Evolutionary conservation across 2,888 invertebrate genomes (phyloP).

Genomic region (Marasmarcha lunaedactyla): DNA sequence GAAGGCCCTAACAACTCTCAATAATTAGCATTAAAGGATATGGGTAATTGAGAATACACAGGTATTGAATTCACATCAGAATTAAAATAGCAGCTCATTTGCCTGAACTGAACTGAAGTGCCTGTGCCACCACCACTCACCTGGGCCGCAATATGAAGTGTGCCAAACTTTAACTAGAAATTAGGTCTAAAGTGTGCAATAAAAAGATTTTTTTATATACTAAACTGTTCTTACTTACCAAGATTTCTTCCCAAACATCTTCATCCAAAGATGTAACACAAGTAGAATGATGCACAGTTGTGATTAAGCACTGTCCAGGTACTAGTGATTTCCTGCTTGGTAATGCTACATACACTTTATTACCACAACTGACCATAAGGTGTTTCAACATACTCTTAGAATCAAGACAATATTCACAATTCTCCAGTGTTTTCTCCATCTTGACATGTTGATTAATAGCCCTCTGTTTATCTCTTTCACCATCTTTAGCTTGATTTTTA

Average conservation of each 20-base stretch:
- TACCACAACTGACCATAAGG: slow-evolving; percentile 83
- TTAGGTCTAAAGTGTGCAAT: too few relatives aligned
- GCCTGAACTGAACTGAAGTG: too few relatives aligned
- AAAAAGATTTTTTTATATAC: too few relatives aligned
- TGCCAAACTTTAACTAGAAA: too few relatives aligned
- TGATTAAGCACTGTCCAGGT: slow-evolving; percentile 87
- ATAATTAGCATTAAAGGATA: neutral
- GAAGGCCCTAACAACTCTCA: neutral
- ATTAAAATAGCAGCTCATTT: too few relatives aligned
- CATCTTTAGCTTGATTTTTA: slow-evolving; percentile 71
- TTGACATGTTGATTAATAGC: slow-evolving; percentile 81
- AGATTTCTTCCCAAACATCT: slow-evolving; percentile 92
- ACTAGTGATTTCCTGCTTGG: slow-evolving; percentile 86
- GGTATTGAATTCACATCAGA: too few relatives aligned
- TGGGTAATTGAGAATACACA: too few relatives aligned
- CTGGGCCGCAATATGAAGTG: too few relatives aligned
- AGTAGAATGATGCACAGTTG: slow-evolving; percentile 83
- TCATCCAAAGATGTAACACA: slow-evolving; percentile 91
- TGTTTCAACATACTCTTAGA: slow-evolving; percentile 85
- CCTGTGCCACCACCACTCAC: too few relatives aligned
- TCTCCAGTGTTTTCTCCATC: slow-evolving; percentile 78
- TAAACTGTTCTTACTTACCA: too few relatives aligned
- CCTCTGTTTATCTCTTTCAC: slow-evolving; percentile 70
- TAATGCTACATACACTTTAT: slow-evolving; percentile 85
- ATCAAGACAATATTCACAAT: slow-evolving; percentile 87